Evolutionary conservation across 2,113 vertebrate species (phyloP), one percentile per base, ranked within the genome.

Genomic region (Prochilodus magdalenae): DNA sequence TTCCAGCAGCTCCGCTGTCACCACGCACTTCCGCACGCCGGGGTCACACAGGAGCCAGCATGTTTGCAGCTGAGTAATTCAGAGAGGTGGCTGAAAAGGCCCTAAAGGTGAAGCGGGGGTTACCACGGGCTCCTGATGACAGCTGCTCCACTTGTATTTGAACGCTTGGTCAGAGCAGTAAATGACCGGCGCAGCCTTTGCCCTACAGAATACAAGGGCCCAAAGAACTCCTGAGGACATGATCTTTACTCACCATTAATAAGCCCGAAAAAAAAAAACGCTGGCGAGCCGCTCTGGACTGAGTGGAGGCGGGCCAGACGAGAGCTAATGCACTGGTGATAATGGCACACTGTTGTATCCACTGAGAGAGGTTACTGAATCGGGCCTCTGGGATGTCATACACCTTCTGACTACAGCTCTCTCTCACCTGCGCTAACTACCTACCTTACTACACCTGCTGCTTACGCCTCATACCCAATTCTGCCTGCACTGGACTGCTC

Each of bases 81-180:
- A 59, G 75, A 24, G 55, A 67, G 27, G 70, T 57, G 60, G 66
- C 72, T 51, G 27, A 60, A 47, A 67, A 27, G 70, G 24, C 77
- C 59, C 53, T 62, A 30, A 78, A 77, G 62, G 82, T 69, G 29
- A 66, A 67, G 59, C 29, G 5, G 72, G 71, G 73, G 73, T 72
- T 33, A 70, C 74, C 26, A 16, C 80, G 81, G 78, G 57, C 79
- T 82, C 75, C 84, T 69, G 71, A 73, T 36, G 70, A 77, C 82
- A 84, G 82, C 71, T 87, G 86, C 49, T 82, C 73, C 55, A 44
- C 75, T 49, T 77, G 66, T 73, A 62, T 81, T 77, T 81, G 60
- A 22, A 73, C 74, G 67, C 80, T 62, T 82, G 73, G 12, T 53
- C 74, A 78, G 49, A 40, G 59, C n/a, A 49, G 27, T 24, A 24